Evolutionary conservation across 2,888 invertebrate genomes (phyloP).

Genomic region (Volucella inflata): DNA sequence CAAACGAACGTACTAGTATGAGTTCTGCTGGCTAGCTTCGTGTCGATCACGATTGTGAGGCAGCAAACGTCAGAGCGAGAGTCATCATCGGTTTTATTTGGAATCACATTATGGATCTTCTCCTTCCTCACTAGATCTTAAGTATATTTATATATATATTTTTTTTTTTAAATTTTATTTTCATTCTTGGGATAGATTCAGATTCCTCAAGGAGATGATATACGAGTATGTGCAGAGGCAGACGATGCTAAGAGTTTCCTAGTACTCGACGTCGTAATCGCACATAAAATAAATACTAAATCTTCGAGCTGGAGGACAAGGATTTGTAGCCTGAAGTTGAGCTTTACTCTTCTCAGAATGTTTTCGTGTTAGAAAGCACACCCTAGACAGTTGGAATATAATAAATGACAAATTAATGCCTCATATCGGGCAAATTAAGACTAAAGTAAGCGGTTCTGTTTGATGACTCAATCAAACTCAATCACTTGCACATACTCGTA

Average conservation of each 20-base stretch:
- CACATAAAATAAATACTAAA: too few species aligned
- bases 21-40: neutral
- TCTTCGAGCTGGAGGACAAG: neutral
- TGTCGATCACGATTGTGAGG: neutral
- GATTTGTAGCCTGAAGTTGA: conserved; percentile 49
- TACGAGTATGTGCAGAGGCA: conserved; percentile 61
- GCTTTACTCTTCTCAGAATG: conserved; percentile 30
- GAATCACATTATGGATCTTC: conserved; percentile 24
- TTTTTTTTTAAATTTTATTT: conserved; percentile 38
- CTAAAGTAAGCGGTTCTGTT: conserved; percentile 14
- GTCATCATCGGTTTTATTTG: conserved; percentile 39
- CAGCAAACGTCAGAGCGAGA: conserved; percentile 31
- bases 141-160: conserved; percentile 41
- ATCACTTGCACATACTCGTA: conserved; percentile 7
- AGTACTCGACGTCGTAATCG: conserved; percentile 45
- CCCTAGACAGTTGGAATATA: conserved; percentile 3
- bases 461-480: conserved; percentile 35
- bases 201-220: conserved; percentile 53
- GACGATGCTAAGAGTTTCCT: conserved; percentile 36
- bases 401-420: conserved; percentile 43
- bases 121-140: neutral
- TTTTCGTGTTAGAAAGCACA: neutral
- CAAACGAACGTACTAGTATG: conserved; percentile 1
- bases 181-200: conserved; percentile 13
- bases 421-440: conserved; percentile 7